These are phyloP conservation scores for Marasmarcha lunaedactyla DNA, from an alignment of 2,888 invertebrate genomes.

Conservation along the genomic window DNA sequence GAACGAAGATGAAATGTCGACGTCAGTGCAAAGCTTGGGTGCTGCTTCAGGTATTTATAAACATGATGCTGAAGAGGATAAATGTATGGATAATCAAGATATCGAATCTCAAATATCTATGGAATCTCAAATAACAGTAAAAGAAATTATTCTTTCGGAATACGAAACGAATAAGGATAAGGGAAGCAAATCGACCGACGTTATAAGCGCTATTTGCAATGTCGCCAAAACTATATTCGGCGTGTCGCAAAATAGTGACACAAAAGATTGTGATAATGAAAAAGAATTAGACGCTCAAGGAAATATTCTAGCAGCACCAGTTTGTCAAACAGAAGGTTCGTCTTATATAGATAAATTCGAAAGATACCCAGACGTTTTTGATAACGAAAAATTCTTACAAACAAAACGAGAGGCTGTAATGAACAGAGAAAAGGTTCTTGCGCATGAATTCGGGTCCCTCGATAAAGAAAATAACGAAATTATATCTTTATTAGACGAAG, in stretches of 20 bases:
- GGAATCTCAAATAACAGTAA: slow-evolving; percentile 17
- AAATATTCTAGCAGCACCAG: slow-evolving; percentile 24
- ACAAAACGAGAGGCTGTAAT: slow-evolving; percentile 50
- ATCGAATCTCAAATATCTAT: slow-evolving; percentile 11
- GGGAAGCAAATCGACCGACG: slow-evolving; percentile 28
- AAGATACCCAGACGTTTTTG: slow-evolving; percentile 17
- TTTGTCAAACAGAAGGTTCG: slow-evolving; percentile 24
- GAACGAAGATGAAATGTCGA: slow-evolving; percentile 45
- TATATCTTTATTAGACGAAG: slow-evolving; percentile 30
- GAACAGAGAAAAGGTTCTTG: slow-evolving; percentile 65
- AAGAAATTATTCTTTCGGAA: slow-evolving; percentile 17
- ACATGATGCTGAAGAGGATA: slow-evolving; percentile 13
- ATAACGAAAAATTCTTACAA: slow-evolving; percentile 39
- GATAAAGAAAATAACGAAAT: slow-evolving; percentile 39
- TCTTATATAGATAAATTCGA: slow-evolving; percentile 28
- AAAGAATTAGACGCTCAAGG: slow-evolving; percentile 45
- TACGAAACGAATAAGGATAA: slow-evolving; percentile 23
- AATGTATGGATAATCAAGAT: slow-evolving; percentile 16
- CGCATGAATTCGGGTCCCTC: slow-evolving; percentile 50
- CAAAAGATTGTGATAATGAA: slow-evolving; percentile 35
- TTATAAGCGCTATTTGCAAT: slow-evolving; percentile 43
- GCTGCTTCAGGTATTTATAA: slow-evolving; percentile 23
- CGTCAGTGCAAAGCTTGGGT: slow-evolving; percentile 40
- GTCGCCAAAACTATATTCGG: slow-evolving; percentile 47
- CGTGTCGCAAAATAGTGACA: slow-evolving; percentile 23